phyloP scores from a whole-genome alignment of 2,113 vertebrate species.

The Tricholaema leucomelas region DNA sequence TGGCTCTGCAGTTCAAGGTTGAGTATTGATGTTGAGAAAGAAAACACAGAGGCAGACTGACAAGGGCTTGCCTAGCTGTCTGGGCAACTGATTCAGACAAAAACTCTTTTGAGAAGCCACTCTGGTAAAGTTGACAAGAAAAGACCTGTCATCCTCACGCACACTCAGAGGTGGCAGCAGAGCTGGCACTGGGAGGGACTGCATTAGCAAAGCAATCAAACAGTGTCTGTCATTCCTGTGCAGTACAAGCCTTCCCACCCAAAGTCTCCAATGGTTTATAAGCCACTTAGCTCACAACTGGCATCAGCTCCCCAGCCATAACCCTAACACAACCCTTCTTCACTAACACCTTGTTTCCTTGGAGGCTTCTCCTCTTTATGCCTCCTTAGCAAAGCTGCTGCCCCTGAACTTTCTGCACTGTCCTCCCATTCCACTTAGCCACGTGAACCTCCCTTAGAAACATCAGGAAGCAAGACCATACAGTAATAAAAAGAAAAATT shows the following conservation, averaged over 20 bases:
- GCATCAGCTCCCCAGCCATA: not conserved
- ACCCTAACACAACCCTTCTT: not conserved
- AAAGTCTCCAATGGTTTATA: not conserved
- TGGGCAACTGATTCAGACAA: not conserved
- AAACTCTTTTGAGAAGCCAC: constrained; percentile 9
- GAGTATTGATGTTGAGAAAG: not conserved
- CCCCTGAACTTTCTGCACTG: not conserved
- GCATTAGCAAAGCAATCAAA: not conserved
- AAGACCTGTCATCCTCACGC: not conserved
- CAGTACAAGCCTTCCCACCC: not conserved
- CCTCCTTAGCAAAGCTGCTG: not conserved
- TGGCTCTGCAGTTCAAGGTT: not conserved
- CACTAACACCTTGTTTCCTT: fast-evolving
- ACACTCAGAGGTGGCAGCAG: not conserved
- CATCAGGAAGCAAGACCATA: not conserved
- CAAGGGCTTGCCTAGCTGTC: not conserved
- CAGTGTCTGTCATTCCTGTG: not conserved
- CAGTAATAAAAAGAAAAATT: not conserved
- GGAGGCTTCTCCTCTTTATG: not conserved
- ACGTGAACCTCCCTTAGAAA: not conserved
- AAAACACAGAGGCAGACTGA: not conserved
- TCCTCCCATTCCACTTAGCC: not conserved
- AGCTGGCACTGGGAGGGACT: not conserved
- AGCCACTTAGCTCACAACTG: not conserved
- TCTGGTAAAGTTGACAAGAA: not conserved